Evolutionary conservation across 2,888 invertebrate species (phyloP), one percentile per base, ranked within the genome.

Genomic region (Fabriciana adippe): DNA sequence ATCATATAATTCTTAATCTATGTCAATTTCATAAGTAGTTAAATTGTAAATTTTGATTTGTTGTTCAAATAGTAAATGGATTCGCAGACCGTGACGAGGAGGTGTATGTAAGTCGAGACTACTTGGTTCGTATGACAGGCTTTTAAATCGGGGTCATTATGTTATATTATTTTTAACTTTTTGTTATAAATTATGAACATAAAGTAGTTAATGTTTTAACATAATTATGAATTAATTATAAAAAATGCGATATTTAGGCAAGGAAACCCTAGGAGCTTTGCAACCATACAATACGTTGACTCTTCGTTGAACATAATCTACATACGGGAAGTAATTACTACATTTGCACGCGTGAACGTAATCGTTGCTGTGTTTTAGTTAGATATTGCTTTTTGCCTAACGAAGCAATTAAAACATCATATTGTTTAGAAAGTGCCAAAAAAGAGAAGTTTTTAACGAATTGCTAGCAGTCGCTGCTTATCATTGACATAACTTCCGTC

Each of bases 401-500:
- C 68, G 59, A 55, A 55, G 59, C 64, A 55, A 64, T 68, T 67
- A 45, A 45, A 41, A 21, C 15, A 57, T 47, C 48, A 54, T 59
- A 48, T 64, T 60, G 55, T 60, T 68, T 64, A 64, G 65, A 68
- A 68, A 64, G 55, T 35, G 50, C 64, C 41, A 68, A 68, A 55
- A 55, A n/a, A 55, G 55, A 64, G 60, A 50, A 61, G 50, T 68
- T 57, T 68, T 64, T 55, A 68, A 64, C 61, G 26, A 59, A 59
- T 59, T 59, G n/a, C 26, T 59, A 59, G 48, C 48, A 21, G 59
- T 59, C 59, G 47, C 59, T 59, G 48, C 59, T 48, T 59, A 31
- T 59, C 21, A 59, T 59, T 59, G 59, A 59, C 59, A 48, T 48
- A 59, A 59, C 59, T 48, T n/a, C 48, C 59, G 47, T 26, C 48